phyloP scores from a whole-genome alignment of 1,140 invertebrate species.

The Globodera rostochiensis region DNA sequence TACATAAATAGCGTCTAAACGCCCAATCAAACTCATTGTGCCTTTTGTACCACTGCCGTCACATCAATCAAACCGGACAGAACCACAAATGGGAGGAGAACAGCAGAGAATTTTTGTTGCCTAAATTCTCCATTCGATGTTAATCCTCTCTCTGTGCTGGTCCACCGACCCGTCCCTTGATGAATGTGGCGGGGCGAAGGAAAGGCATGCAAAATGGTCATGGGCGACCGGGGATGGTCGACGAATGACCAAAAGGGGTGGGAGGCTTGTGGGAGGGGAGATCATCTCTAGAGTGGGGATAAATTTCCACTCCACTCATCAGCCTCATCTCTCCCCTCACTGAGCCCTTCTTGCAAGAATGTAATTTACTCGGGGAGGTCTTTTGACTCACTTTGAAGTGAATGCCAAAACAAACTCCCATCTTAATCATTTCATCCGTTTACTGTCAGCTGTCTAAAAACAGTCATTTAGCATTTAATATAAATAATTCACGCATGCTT shows the following conservation, averaged over 20 bases:
- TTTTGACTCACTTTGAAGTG: slow-evolving; percentile 1
- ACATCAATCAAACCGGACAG: slow-evolving; percentile 17
- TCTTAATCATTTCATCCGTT: background rate
- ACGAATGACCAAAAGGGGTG: background rate
- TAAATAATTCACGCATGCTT: background rate
- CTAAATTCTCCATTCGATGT: background rate
- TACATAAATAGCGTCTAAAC: background rate
- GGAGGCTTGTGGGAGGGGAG: background rate
- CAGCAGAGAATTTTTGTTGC: background rate
- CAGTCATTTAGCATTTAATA: background rate
- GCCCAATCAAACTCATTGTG: background rate
- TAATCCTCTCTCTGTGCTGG: background rate
- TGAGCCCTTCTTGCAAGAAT: background rate
- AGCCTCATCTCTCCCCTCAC: background rate
- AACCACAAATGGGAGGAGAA: background rate
- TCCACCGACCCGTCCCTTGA: background rate
- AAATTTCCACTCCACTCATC: slow-evolving; percentile 1
- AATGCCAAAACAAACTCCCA: background rate
- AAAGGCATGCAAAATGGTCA: slow-evolving; percentile 5
- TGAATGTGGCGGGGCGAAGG: background rate
- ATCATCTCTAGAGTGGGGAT: background rate
- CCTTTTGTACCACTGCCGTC: slow-evolving; percentile 9
- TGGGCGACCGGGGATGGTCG: background rate
- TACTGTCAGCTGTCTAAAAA: background rate
- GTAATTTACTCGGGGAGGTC: slow-evolving; percentile 2